phyloP scores from a whole-genome alignment of 2,888 invertebrate genomes.

The Auanema freiburgensis region DNA sequence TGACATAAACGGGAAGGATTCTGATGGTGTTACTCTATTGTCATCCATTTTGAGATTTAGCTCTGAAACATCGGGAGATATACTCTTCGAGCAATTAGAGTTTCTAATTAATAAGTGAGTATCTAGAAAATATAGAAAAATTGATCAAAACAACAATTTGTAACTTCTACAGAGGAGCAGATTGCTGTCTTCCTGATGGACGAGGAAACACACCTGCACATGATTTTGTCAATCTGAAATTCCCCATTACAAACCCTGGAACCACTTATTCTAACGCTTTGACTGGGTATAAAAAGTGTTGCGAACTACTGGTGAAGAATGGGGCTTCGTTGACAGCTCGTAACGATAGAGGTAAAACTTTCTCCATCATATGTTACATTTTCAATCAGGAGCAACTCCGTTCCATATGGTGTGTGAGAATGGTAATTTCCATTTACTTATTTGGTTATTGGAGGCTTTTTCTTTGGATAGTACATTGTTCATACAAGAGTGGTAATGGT shows the following conservation, averaged over 20 bases:
- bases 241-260: not conserved
- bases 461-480: slow-evolving; percentile 22
- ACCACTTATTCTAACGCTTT: slow-evolving; percentile 13
- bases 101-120: slow-evolving; percentile 34
- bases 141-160: too few species aligned
- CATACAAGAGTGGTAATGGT: slow-evolving; percentile 25
- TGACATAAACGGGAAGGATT: slow-evolving; percentile 49
- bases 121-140: not conserved
- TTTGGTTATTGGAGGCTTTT: slow-evolving; percentile 25
- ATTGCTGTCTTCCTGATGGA: slow-evolving; percentile 27
- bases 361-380: too few species aligned
- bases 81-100: slow-evolving; percentile 36
- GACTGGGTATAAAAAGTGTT: slow-evolving; percentile 32
- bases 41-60: slow-evolving; percentile 36
- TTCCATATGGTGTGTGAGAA: slow-evolving; percentile 29
- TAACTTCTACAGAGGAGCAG: slow-evolving; percentile 28
- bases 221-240: slow-evolving; percentile 23
- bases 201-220: slow-evolving; percentile 33
- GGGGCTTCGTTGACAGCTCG: slow-evolving; percentile 26
- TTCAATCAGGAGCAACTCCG: slow-evolving; percentile 25
- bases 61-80: slow-evolving; percentile 29
- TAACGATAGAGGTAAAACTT: slow-evolving; percentile 16
- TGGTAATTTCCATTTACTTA: slow-evolving; percentile 33
- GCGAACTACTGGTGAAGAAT: slow-evolving; percentile 31
- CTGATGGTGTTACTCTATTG: slow-evolving; percentile 44